These are phyloP conservation scores for Centroberyx gerrardi DNA, from an alignment of 2,797 vertebrate genomes.

Conservation along the genomic window DNA sequence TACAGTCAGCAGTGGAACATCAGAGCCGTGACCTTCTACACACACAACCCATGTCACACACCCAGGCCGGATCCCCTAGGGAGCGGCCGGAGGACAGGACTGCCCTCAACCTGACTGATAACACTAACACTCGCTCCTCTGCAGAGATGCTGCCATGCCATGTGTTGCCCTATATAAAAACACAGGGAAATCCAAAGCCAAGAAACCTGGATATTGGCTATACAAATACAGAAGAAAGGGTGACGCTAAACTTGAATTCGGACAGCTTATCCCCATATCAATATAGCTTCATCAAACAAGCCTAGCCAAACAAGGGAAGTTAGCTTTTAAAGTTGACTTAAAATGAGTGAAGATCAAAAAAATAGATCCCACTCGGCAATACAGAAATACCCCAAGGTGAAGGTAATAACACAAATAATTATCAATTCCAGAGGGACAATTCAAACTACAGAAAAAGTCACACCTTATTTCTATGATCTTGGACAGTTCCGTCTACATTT, in stretches of 20 bases:
- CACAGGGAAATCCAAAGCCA: no score
- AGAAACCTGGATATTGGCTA: no score
- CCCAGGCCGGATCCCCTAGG: no score
- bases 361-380: background rate
- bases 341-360: no score
- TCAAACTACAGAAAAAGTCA: background rate
- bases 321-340: no score
- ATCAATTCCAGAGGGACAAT: background rate
- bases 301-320: no score
- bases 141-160: background rate
- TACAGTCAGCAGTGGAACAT: conserved; percentile 14
- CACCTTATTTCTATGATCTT: background rate
- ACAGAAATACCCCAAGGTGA: background rate
- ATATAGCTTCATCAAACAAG: background rate
- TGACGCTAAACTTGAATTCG: background rate
- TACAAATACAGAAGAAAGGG: background rate
- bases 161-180: no score
- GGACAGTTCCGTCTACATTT: background rate
- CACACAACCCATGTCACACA: background rate
- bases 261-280: background rate
- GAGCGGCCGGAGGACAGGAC: background rate
- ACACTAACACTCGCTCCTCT: background rate
- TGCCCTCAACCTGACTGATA: background rate
- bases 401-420: background rate
- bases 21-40: background rate